Base-by-base conservation (phyloP, 2,113 vertebrate genomes). In the Lepisosteus osseus region DNA sequence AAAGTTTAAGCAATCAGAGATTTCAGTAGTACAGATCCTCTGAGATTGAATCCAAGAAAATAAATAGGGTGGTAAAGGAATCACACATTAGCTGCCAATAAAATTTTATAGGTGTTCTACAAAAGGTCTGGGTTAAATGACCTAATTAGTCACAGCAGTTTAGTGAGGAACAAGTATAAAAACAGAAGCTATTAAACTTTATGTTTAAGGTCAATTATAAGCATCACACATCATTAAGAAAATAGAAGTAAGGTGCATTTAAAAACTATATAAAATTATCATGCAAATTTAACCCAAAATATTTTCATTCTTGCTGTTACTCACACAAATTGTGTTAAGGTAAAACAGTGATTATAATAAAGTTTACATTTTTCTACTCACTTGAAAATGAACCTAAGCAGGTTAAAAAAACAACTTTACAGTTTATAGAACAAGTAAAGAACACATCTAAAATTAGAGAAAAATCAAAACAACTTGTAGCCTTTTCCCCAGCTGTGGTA, bases 401-500 rank as follows among this genome's bases (percentile, higher is more conserved):
- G 7, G 29, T 51, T 54, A 29, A 72, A 55, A 43, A 3, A 14
- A 55, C 15, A 6, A 14, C 17, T 72, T 54, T 65, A 29, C 29
- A 29, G 43, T 72, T 54, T 72, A 55, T 55, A 55, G 12, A 45
- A 62, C 57, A 62, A 70, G 29, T 59, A 62, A 3, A 47, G 43
- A 17, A 61, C 69, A 15, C 42, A 51, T 70, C 69, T 62, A 70
- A 61, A 70, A 70, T 70, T 70, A 62, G 54, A 70, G 59, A 42
- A 17, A 69, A 69, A 59, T 70, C 3, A 11, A 61, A 70, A 62
- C 7, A 70, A 8, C 67, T 17, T 54, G 15, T 43, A 3, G 40
- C 8, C 56, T 72, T 77, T 74, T 70, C 69, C 44, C 7, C 70
- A 78, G 65, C 81, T 73, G 77, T 64, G 76, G 74, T 80, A 74